phyloP scores from a whole-genome alignment of 2,888 invertebrate species.

The Phrixothrix hirtus region DNA sequence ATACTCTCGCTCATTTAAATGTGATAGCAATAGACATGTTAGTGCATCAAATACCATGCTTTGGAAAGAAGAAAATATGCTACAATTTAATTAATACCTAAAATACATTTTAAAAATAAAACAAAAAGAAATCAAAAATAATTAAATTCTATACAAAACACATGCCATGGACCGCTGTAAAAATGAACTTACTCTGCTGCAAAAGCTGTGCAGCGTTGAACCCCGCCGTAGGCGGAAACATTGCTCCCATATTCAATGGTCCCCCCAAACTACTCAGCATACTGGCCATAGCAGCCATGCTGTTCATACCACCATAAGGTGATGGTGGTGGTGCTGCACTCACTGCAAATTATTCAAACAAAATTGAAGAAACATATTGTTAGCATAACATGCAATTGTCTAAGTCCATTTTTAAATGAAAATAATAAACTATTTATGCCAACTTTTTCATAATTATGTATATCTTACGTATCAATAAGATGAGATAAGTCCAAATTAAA shows the following conservation, averaged over 20 bases:
- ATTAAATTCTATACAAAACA: conserved; percentile 4
- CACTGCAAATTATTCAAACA: conserved; percentile 35
- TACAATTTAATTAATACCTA: conserved; percentile 3
- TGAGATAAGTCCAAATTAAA: too few relatives aligned
- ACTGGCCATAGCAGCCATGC: conserved; percentile 57
- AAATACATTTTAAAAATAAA: conserved; percentile 10
- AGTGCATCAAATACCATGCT: conserved; percentile 31
- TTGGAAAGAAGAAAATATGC: conserved; percentile 34
- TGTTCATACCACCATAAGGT: conserved; percentile 53
- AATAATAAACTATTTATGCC: too few relatives aligned
- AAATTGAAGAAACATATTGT: too few relatives aligned
- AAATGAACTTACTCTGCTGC: conserved; percentile 77
- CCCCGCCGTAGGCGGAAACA: conserved; percentile 51
- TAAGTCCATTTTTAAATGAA: too few relatives aligned
- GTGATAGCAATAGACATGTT: neutral
- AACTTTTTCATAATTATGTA: too few relatives aligned
- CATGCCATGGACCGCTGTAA: neutral
- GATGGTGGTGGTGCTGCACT: conserved; percentile 35
- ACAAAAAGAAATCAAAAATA: neutral
- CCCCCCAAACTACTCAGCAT: conserved; percentile 57
- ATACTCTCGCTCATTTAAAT: too few relatives aligned
- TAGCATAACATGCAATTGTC: too few relatives aligned
- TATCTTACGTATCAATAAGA: too few relatives aligned
- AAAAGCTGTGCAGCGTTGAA: conserved; percentile 79
- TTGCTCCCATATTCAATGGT: conserved; percentile 52